Conservation (phyloP, 2,888 invertebrate species). For the Nineta flava region DNA sequence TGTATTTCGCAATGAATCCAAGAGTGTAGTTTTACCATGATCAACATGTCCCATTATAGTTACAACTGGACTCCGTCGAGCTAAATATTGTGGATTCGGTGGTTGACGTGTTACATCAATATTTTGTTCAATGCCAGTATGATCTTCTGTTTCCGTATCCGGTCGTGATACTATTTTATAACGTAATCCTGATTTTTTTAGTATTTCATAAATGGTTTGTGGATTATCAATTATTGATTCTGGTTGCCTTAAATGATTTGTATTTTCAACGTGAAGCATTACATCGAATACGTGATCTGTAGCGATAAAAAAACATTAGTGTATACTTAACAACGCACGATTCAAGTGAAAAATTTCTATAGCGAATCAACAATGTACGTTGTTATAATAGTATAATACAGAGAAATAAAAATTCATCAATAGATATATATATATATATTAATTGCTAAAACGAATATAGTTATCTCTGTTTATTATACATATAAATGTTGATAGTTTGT, state of each 20-base stretch:
- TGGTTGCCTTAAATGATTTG: constrained; percentile 34
- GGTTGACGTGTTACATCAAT: constrained; percentile 40
- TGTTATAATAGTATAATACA: no score
- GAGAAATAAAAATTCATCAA: no score
- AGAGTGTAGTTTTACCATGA: constrained; percentile 95
- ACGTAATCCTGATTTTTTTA: constrained; percentile 50
- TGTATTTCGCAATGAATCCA: constrained; percentile 76
- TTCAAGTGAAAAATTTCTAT: no score
- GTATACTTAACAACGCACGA: no score
- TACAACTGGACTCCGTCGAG: constrained; percentile 78
- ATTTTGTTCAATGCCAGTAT: constrained; percentile 20
- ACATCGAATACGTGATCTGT: constrained; percentile 53
- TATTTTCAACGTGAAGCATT: constrained; percentile 45
- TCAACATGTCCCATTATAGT: constrained; percentile 99
- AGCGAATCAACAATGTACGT: no score
- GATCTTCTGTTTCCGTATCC: constrained; percentile 26
- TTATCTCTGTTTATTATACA: no score
- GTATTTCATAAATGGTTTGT: constrained; percentile 46
- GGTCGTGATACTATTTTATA: constrained; percentile 39
- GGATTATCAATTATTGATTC: constrained; percentile 44
- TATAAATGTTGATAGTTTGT: no score
- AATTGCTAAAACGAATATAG: no score
- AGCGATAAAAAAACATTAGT: constrained; percentile 17
- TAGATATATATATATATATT: no score
- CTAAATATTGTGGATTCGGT: constrained; percentile 43